Conservation (phyloP, 2,113 vertebrate species). For the Lepus americanus region DNA sequence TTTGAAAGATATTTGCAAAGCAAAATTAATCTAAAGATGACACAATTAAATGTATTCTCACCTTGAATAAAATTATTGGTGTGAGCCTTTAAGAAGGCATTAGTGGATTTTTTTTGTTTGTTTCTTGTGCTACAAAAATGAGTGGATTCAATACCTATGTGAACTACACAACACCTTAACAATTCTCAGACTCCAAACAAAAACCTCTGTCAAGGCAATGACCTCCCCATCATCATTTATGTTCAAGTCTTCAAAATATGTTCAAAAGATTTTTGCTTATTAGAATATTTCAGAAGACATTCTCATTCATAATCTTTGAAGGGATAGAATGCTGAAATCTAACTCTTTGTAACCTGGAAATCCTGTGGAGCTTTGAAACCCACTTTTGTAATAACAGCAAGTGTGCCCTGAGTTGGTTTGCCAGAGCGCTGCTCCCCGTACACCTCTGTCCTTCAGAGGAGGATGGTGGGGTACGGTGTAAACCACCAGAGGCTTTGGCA, state of each 20-base stretch:
- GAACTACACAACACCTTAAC: slow-evolving; percentile 62
- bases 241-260: slow-evolving; percentile 59
- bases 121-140: slow-evolving; percentile 48
- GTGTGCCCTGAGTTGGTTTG: neutral
- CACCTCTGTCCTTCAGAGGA: neutral
- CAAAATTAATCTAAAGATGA: slow-evolving; percentile 75
- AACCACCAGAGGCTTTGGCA: neutral
- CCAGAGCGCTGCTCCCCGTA: neutral
- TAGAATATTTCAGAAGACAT: neutral
- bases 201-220: slow-evolving; percentile 58
- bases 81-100: slow-evolving; percentile 47
- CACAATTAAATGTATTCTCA: slow-evolving; percentile 69
- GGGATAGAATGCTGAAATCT: neutral
- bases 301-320: slow-evolving; percentile 19
- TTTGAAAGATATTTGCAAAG: slow-evolving; percentile 68
- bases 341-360: neutral
- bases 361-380: neutral
- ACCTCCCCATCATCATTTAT: slow-evolving; percentile 38
- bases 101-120: slow-evolving; percentile 64
- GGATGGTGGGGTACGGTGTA: no score
- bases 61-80: slow-evolving; percentile 58
- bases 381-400: neutral
- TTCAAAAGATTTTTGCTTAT: slow-evolving; percentile 71
- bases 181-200: slow-evolving; percentile 52
- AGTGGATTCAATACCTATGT: slow-evolving; percentile 62